These are phyloP conservation scores for Ruditapes philippinarum DNA, from an alignment of 1,140 invertebrate species.

Conservation along the genomic window DNA sequence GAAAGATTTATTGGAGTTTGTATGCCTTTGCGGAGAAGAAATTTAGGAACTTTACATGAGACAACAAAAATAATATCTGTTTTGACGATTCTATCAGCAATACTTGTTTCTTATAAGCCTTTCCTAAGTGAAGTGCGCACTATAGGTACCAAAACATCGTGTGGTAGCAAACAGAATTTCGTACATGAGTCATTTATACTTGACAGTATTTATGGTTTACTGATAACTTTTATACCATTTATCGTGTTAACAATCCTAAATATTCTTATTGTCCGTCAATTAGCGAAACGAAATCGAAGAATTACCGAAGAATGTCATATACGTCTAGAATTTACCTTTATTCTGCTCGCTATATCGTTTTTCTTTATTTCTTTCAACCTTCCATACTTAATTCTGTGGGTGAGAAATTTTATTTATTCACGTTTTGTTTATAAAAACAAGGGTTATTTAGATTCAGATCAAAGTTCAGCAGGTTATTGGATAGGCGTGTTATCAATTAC, in stretches of 20 bases:
- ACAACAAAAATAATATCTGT: conserved; percentile 65
- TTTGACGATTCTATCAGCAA: conserved; percentile 49
- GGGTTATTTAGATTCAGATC: background rate
- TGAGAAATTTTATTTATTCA: conserved; percentile 43
- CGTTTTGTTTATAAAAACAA: background rate
- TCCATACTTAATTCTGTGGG: conserved; percentile 76
- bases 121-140: conserved; percentile 69
- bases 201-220: conserved; percentile 74
- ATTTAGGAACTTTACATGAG: conserved; percentile 60
- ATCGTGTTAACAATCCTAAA: conserved; percentile 73
- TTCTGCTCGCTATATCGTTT: conserved; percentile 74
- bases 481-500: conserved; percentile 74
- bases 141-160: conserved; percentile 32
- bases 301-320: conserved; percentile 71
- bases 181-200: conserved; percentile 69
- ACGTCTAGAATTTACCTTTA: conserved; percentile 74
- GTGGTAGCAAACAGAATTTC: conserved; percentile 62
- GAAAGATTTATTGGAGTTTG: conserved; percentile 82
- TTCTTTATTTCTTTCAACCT: conserved; percentile 76
- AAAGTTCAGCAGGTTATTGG: conserved; percentile 60
- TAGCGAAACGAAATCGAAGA: conserved; percentile 57
- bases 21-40: conserved; percentile 71
- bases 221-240: conserved; percentile 77
- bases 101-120: conserved; percentile 77
- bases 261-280: conserved; percentile 74